Percentiles rank a stretch among this genome's conserved stretches.
Evolutionary conservation across 2,113 vertebrate species (phyloP).

Genomic region (Microcebus lehilahytsara): DNA sequence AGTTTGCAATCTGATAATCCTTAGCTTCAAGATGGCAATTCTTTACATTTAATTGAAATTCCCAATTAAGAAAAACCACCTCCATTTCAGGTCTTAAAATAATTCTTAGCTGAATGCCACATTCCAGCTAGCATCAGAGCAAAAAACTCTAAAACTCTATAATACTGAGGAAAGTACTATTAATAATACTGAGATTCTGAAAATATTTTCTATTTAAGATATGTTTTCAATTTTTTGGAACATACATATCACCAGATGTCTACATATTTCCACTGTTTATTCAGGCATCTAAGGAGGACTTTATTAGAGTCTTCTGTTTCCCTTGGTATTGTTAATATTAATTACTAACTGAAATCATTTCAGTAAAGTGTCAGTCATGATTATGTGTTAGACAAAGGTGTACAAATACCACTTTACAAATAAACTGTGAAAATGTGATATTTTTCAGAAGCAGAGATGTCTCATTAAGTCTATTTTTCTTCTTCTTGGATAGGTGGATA

Average conservation of each 20-base stretch:
- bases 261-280: background rate
- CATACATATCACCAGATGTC: background rate
- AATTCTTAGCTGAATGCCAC: background rate
- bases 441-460: constrained; percentile 41
- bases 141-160: background rate
- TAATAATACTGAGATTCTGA: background rate
- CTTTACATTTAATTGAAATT: constrained; percentile 14
- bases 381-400: background rate
- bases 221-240: background rate
- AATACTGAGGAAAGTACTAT: background rate
- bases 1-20: background rate
- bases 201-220: constrained; percentile 32
- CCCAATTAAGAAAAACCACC: background rate
- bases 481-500: background rate
- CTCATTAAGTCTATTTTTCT: background rate
- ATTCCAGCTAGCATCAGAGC: background rate
- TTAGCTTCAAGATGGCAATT: background rate
- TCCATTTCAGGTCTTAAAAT: background rate
- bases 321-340: background rate
- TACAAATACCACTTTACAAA: constrained; percentile 43
- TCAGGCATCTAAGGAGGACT: background rate
- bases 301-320: background rate
- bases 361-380: background rate
- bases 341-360: constrained; percentile 9
- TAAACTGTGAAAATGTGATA: constrained; percentile 40